Evolutionary conservation across 2,797 vertebrate species (phyloP), one percentile per base, ranked within the genome.

Genomic region (Melanotaenia maccullochi): DNA sequence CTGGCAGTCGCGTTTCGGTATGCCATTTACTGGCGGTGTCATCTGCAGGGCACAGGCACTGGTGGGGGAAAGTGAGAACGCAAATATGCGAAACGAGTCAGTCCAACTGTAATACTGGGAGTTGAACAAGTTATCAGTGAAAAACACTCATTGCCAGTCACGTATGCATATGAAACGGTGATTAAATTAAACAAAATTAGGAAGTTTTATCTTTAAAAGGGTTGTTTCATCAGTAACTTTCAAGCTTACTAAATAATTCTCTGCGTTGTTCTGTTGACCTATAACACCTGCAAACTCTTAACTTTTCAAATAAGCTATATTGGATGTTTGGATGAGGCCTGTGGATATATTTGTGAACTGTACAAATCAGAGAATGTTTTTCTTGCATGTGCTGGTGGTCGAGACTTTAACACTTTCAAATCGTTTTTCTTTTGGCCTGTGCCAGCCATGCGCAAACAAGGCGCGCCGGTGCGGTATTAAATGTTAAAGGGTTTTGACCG

Each of bases 401-500:
- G 64, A 42, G 12, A 13, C 38, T 24, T 25, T 24, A 32, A 65
- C 38, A 65, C 75, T 40, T 57, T 30, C 25, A 70, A 74, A 12
- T 11, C 11, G 7, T 11, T 16, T 71, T 22, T 42, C 44, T 65
- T 33, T 38, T 58, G 65, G 72, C 57, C 73, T 78, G 78, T 75
- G 82, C 28, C 73, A 67, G 75, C 55, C 73, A 32, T 76, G 74
- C 65, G 77, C 75, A 58, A 65, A 22, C 47, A 28, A 59, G 69
- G 63, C 71, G 72, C 73, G 71, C 70, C 71, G 75, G 63, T 18
- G 71, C 73, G 79, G 81, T 85, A 86, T 87, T 86, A 84, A 89
- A 90, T 86, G 89, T 78, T 82, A 65, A 65, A 82, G 65, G 78
- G 84, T 73, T 82, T 85, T 88, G 86, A 90, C 84, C 82, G 73